Evolutionary conservation across 2,888 invertebrate genomes (phyloP).

Genomic region (Byasa hedistus): DNA sequence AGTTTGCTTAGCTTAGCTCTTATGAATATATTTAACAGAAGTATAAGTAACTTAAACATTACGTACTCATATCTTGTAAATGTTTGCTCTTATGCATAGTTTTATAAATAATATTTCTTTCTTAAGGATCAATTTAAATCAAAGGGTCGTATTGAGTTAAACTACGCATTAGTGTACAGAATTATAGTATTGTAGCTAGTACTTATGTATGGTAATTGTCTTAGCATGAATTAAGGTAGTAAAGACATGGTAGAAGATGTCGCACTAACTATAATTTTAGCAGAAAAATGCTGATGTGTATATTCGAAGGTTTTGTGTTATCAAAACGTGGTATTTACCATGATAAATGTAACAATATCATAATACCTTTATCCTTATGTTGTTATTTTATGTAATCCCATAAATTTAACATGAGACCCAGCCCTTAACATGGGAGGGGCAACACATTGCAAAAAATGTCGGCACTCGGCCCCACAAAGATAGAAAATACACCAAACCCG

Average conservation of each 20-base stretch:
- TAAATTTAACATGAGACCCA: slow-evolving; percentile 49
- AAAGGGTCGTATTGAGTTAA: too few relatives aligned
- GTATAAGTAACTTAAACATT: not conserved
- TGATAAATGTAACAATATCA: not conserved
- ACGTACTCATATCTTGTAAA: not conserved
- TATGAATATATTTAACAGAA: not conserved
- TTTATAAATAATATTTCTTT: not conserved
- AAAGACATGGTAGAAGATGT: too few relatives aligned
- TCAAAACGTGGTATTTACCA: not conserved
- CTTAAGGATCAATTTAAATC: not conserved
- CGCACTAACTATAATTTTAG: too few relatives aligned
- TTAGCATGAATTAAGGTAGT: too few relatives aligned
- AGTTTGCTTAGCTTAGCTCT: slow-evolving; percentile 10
- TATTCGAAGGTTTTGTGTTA: not conserved
- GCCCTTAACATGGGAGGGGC: slow-evolving; percentile 57
- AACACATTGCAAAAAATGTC: slow-evolving; percentile 66
- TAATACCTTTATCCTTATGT: not conserved
- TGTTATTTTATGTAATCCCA: slow-evolving; percentile 19
- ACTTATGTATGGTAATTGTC: too few relatives aligned
- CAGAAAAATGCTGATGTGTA: not conserved
- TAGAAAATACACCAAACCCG: slow-evolving; percentile 66
- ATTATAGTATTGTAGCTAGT: not conserved
- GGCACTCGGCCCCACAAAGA: slow-evolving; percentile 70
- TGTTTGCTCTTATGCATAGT: too few relatives aligned
- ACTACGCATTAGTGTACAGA: not conserved